Percentiles rank a stretch among this genome's conserved stretches.
Evolutionary conservation across 2,888 invertebrate species (phyloP).

Genomic region (Metalampra italica): DNA sequence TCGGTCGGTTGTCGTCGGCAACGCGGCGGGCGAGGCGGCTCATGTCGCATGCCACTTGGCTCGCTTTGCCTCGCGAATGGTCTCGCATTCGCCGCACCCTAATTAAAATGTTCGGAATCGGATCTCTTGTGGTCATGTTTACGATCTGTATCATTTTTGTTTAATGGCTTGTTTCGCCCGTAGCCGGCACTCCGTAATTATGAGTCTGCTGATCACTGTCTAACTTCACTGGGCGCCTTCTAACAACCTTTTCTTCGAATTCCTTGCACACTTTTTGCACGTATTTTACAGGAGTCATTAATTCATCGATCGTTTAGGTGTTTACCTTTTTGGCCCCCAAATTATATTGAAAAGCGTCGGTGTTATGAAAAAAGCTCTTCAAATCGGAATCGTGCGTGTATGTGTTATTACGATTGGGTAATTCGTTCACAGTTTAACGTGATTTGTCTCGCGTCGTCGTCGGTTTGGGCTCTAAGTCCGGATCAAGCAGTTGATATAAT

Average conservation of each 20-base stretch:
- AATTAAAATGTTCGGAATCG: conserved; percentile 72
- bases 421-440: conserved; percentile 68
- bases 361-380: conserved; percentile 8
- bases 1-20: conserved; percentile 13
- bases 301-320: neutral
- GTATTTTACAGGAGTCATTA: neutral
- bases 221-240: conserved; percentile 4
- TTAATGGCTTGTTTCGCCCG: conserved; percentile 63
- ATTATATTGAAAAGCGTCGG: conserved; percentile 5
- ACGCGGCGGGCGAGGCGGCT: conserved; percentile 17
- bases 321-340: conserved; percentile 6
- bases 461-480: conserved; percentile 2
- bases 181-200: conserved; percentile 25
- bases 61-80: conserved; percentile 42
- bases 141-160: conserved; percentile 70
- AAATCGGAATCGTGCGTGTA: conserved; percentile 10
- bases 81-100: conserved; percentile 47
- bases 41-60: conserved; percentile 12
- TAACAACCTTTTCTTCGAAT: conserved; percentile 4
- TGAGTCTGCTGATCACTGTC: conserved; percentile 9
- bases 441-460: conserved; percentile 49
- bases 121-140: conserved; percentile 47
- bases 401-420: conserved; percentile 33
- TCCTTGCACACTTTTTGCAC: neutral
- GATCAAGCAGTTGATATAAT: conserved; percentile 10